Base-by-base conservation (phyloP, 2,797 vertebrate species). In the Xerus rutilus region DNA sequence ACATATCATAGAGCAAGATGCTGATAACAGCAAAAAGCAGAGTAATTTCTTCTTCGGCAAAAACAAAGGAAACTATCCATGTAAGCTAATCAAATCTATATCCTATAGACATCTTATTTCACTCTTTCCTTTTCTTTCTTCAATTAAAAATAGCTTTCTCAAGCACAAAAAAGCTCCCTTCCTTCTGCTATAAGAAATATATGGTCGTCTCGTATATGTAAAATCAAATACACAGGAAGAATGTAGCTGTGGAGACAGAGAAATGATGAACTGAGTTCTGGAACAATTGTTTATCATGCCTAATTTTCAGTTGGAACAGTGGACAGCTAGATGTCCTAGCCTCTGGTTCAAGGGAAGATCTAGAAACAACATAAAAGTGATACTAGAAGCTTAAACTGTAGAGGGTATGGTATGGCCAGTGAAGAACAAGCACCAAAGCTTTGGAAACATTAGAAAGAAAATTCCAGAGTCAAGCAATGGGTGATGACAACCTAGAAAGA, bases 391-490 rank as follows among this genome's bases (percentile, higher is more conserved):
- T 39, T 64, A 62, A 35, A 70, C 47, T 57, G 43, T 13, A 65
- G 62, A 82, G 13, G 49, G 5, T 45, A n/a, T 35, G 54, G 35
- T 57, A 74, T 11, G 20, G 28, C 57, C 72, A 78, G 81, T 35
- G 28, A 70, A 74, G 20, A 82, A 43, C 7, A 81, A 92, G 69
- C 32, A 49, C 49, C 77, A 32, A 73, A 73, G 2, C 35, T 88
- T 47, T 64, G 57, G 57, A 35, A 92, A 65, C 20, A 77, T 85
- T 77, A 73, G 30, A 92, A 87, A 91, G 73, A 92, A 89, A 81
- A 62, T 32, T 73, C 11, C 21, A 7, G 62, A 57, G 18, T 23
- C 64, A 59, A 93, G 25, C 65, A 74, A 84, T 11, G 9, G 28
- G 32, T 64, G 32, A 23, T 18, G 15, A 81, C 54, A 8, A 69